Conservation (phyloP, 2,113 vertebrate species). For the Loxodonta africana region DNA sequence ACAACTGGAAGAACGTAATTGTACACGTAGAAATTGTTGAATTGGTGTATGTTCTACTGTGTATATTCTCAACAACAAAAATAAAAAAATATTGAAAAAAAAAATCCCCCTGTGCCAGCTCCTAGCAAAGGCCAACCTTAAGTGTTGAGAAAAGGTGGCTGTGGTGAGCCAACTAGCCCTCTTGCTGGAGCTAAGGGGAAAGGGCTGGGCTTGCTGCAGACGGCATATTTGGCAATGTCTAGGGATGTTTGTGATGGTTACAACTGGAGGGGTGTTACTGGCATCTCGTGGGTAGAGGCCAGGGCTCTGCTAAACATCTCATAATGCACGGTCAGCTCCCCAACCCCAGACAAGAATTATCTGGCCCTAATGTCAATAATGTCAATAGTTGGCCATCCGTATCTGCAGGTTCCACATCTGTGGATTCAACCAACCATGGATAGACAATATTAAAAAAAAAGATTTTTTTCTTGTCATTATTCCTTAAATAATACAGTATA, state of each 20-base stretch:
- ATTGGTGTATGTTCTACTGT: neutral
- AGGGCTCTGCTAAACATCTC: neutral
- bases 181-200: too few species aligned
- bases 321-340: neutral
- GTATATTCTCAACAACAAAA: neutral
- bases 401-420: too few species aligned
- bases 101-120: neutral
- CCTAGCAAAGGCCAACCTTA: neutral
- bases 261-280: neutral
- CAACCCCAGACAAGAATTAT: neutral
- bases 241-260: neutral
- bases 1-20: neutral
- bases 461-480: too few species aligned
- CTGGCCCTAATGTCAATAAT: neutral
- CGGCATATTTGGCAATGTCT: neutral
- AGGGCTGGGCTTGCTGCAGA: neutral
- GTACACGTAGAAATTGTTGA: neutral
- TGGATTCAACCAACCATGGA: too few species aligned
- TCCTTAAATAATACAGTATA: too few species aligned
- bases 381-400: too few species aligned
- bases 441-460: too few species aligned
- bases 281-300: neutral
- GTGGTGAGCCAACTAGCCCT: rapidly evolving
- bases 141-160: neutral
- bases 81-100: neutral